A percentile compares a stretch with the other conserved stretches of the same genome.
Evolutionary conservation across 2,113 vertebrate species (phyloP).

Genomic region (Talpa occidentalis): DNA sequence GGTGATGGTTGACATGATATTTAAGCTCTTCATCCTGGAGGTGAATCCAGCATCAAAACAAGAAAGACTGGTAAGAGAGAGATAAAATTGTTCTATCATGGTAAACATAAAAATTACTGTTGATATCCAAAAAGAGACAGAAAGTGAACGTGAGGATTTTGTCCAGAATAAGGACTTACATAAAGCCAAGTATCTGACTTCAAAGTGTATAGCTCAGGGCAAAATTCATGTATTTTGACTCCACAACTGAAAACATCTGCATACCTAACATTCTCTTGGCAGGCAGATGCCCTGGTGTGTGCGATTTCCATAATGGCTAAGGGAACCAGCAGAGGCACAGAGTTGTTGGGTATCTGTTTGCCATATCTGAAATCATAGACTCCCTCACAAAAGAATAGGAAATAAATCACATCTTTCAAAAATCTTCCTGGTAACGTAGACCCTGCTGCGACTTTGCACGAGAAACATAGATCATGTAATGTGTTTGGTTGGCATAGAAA

Average conservation of each 20-base stretch:
- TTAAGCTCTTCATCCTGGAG: neutral
- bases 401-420: conserved; percentile 30
- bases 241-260: neutral
- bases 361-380: neutral
- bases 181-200: neutral
- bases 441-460: neutral
- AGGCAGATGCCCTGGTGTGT: neutral
- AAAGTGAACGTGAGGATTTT: neutral
- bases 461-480: neutral
- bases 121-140: neutral
- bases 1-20: neutral
- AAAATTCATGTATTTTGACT: neutral
- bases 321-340: neutral
- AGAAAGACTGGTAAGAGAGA: neutral
- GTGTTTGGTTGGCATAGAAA: conserved; percentile 48
- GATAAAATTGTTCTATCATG: neutral
- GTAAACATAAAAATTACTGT: neutral
- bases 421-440: neutral
- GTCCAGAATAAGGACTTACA: neutral
- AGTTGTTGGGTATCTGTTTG: neutral
- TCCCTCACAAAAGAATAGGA: neutral
- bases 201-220: neutral
- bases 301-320: neutral
- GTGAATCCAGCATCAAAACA: neutral
- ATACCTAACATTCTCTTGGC: neutral